phyloP scores from a whole-genome alignment of 2,113 vertebrate species.

The Balaeniceps rex region DNA sequence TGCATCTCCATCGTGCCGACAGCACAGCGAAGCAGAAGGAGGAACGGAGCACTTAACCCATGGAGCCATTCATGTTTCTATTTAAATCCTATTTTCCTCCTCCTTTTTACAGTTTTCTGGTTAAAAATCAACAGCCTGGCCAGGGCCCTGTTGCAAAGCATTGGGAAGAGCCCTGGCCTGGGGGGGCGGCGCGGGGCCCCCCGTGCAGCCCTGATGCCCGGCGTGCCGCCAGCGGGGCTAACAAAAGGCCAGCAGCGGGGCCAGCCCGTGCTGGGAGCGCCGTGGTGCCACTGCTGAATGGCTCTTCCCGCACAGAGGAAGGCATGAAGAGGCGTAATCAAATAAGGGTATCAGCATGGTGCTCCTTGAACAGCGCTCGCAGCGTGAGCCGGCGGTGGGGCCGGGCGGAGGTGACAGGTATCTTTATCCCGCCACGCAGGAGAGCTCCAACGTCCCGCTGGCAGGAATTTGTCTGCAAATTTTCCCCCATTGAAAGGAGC shows the following conservation, averaged over 20 bases:
- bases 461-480: conserved; percentile 91
- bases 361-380: conserved; percentile 78
- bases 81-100: neutral
- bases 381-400: conserved; percentile 71
- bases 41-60: neutral
- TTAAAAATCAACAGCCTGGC: neutral
- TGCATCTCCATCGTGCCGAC: neutral
- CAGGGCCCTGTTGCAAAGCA: neutral
- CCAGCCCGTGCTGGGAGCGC: neutral
- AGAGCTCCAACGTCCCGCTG: conserved; percentile 83
- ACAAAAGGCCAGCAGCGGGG: conserved; percentile 54
- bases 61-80: neutral
- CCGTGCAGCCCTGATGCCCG: neutral
- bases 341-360: conserved; percentile 86
- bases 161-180: neutral
- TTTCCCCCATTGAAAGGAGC: conserved; percentile 82
- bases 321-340: conserved; percentile 78
- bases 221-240: neutral
- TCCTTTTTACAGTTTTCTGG: neutral
- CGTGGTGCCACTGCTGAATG: neutral
- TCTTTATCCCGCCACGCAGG: conserved; percentile 83
- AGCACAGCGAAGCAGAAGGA: neutral
- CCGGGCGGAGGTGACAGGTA: conserved; percentile 82
- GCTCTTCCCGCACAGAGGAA: conserved; percentile 34
- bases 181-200: fast-evolving